Conservation (phyloP, 1,140 invertebrate genomes). For the Marisa cornuarietis region DNA sequence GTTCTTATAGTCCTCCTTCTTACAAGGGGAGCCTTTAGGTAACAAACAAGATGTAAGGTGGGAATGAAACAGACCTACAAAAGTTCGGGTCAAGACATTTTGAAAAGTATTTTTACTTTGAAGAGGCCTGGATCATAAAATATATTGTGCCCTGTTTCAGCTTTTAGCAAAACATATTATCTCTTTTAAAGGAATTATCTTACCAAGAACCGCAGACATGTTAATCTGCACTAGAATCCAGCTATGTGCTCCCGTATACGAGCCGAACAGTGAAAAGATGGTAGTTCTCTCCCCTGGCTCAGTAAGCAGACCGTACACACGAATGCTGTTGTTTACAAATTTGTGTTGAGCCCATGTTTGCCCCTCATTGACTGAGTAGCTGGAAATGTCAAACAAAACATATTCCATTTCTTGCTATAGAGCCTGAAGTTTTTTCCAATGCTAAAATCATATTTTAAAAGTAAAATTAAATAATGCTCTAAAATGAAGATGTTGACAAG, state of each 20-base stretch:
- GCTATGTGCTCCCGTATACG: slow-evolving; percentile 75
- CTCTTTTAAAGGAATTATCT: neutral
- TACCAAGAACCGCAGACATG: slow-evolving; percentile 20
- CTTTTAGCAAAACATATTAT: neutral
- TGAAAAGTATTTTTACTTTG: neutral
- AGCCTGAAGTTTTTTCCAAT: neutral
- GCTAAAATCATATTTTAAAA: neutral
- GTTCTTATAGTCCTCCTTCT: slow-evolving; percentile 82
- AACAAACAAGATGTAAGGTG: neutral
- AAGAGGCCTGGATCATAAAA: no score
- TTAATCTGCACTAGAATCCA: slow-evolving; percentile 91
- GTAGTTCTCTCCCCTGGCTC: slow-evolving; percentile 92
- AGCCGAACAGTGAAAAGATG: slow-evolving; percentile 88
- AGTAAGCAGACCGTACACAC: slow-evolving; percentile 87
- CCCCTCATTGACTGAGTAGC: slow-evolving; percentile 87
- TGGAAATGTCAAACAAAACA: slow-evolving; percentile 32
- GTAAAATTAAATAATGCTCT: neutral
- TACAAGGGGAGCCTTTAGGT: slow-evolving; percentile 71
- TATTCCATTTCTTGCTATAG: neutral
- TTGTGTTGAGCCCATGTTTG: slow-evolving; percentile 78
- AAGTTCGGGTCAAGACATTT: neutral
- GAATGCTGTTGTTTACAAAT: slow-evolving; percentile 73
- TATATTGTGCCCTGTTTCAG: neutral
- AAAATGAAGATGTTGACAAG: neutral
- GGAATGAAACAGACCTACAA: neutral